phyloP scores from a whole-genome alignment of 2,113 vertebrate species.

The Myiopsitta monachus region DNA sequence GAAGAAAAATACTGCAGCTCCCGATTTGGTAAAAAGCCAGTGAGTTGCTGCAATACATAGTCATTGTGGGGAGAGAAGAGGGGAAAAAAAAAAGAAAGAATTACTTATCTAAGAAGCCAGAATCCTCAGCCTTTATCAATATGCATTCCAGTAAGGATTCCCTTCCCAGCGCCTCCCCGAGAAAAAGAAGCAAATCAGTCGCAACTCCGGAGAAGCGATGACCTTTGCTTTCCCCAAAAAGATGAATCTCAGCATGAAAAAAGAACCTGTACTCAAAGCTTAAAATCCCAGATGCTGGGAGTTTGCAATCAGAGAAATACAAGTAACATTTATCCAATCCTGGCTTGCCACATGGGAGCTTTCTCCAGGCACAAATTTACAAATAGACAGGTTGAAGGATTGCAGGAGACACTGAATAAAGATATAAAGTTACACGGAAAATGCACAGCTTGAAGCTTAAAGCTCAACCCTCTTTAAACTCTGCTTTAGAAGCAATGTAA shows the following conservation, averaged over 20 bases:
- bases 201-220: background rate
- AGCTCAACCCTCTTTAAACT: background rate
- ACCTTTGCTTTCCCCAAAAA: slow-evolving; percentile 37
- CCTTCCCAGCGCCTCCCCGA: slow-evolving; percentile 29
- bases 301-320: slow-evolving; percentile 55
- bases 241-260: slow-evolving; percentile 54
- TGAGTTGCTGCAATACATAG: slow-evolving; percentile 80
- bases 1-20: slow-evolving; percentile 79
- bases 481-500: background rate
- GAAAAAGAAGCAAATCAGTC: slow-evolving; percentile 41
- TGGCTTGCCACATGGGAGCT: slow-evolving; percentile 51
- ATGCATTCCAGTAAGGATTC: slow-evolving; percentile 62
- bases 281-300: slow-evolving; percentile 62
- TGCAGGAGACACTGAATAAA: slow-evolving; percentile 50
- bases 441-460: slow-evolving; percentile 18
- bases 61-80: slow-evolving; percentile 69
- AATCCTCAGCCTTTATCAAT: slow-evolving; percentile 68
- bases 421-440: slow-evolving; percentile 2
- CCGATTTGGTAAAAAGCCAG: slow-evolving; percentile 80
- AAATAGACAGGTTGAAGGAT: slow-evolving; percentile 60
- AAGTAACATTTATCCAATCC: slow-evolving; percentile 64
- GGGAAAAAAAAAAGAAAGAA: background rate
- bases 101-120: slow-evolving; percentile 63
- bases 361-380: slow-evolving; percentile 35
- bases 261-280: slow-evolving; percentile 55